Conservation (phyloP, 2,113 vertebrate genomes). For the Neolamprologus brichardi region DNA sequence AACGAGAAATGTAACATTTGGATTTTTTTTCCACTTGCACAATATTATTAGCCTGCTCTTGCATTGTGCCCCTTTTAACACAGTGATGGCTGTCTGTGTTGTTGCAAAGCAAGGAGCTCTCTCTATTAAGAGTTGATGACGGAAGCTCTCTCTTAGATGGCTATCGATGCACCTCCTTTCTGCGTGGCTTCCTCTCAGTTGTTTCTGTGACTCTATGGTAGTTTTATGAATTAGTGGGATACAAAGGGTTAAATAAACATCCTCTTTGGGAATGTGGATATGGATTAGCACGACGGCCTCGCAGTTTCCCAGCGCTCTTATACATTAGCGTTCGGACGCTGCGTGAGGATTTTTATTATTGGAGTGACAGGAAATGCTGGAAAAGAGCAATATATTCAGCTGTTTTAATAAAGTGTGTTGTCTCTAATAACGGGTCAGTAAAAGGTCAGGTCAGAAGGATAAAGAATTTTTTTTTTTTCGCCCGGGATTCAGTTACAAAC, state of each 20-base stretch:
- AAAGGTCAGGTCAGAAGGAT: background rate
- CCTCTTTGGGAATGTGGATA: slow-evolving; percentile 33
- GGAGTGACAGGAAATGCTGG: background rate
- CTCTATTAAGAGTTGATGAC: slow-evolving; percentile 26
- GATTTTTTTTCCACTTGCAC: background rate
- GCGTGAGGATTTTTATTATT: background rate
- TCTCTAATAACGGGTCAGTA: background rate
- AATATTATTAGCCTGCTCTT: background rate
- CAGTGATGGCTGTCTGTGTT: background rate
- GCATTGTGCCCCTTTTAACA: background rate
- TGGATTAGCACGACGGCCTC: slow-evolving; percentile 13
- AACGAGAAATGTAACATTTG: background rate
- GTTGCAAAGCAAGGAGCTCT: background rate
- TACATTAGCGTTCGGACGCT: background rate
- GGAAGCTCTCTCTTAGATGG: slow-evolving; percentile 37
- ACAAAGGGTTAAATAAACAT: slow-evolving; percentile 59
- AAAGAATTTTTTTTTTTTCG: background rate
- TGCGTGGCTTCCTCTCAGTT: slow-evolving; percentile 7
- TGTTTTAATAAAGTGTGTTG: background rate
- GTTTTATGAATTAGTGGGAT: slow-evolving; percentile 18
- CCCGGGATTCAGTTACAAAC: background rate
- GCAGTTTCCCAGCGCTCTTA: slow-evolving; percentile 18
- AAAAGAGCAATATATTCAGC: background rate
- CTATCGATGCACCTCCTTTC: slow-evolving; percentile 31
- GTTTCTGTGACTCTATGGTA: slow-evolving; percentile 36